Base-by-base conservation (phyloP, 1,140 invertebrate species). In the Eupeodes corollae region DNA sequence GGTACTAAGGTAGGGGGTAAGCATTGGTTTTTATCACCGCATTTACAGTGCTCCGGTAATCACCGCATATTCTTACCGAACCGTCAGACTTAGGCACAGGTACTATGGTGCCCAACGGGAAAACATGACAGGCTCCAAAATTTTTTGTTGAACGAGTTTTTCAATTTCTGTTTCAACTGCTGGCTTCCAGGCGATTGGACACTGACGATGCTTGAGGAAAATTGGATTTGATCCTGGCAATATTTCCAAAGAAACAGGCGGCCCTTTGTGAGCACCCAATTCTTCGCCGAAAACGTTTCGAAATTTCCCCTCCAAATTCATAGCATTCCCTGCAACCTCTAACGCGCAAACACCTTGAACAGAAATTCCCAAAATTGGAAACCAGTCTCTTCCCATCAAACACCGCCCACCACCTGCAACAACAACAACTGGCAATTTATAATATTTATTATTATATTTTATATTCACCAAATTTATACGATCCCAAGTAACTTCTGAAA, bases 11-110 rank as follows among this genome's bases (percentile, higher is more conserved):
- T 26, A 47, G 39, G 65, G 45, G 10, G 41, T 48, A 11, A 53
- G 52, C 41, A 58, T 55, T 6, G 55, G 47, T 39, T 72, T 62
- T 45, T 67, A 69, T 8, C 51, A 66, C 57, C 19, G 50, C 54
- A 57, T 76, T 75, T 33, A n/a, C n/a, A n/a, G n/a, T n/a, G n/a
- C n/a, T n/a, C n/a, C n/a, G n/a, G n/a, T n/a, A n/a, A n/a, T n/a
- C n/a, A n/a, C n/a, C n/a, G n/a, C n/a, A n/a, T n/a, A n/a, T n/a
- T n/a, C n/a, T n/a, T n/a, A n/a, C n/a, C n/a, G n/a, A n/a, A n/a
- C n/a, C n/a, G n/a, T n/a, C n/a, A n/a, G n/a, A n/a, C n/a, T n/a
- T n/a, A n/a, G 66, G 33, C 9, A n/a, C n/a, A n/a, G 70, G 55
- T 2, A 75, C 71, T 34, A 34, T 15, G 18, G 48, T 26, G 21